A percentile compares a stretch with the other conserved stretches of the same genome.
Conservation (phyloP, 2,797 vertebrate species). For the Anas acuta region DNA sequence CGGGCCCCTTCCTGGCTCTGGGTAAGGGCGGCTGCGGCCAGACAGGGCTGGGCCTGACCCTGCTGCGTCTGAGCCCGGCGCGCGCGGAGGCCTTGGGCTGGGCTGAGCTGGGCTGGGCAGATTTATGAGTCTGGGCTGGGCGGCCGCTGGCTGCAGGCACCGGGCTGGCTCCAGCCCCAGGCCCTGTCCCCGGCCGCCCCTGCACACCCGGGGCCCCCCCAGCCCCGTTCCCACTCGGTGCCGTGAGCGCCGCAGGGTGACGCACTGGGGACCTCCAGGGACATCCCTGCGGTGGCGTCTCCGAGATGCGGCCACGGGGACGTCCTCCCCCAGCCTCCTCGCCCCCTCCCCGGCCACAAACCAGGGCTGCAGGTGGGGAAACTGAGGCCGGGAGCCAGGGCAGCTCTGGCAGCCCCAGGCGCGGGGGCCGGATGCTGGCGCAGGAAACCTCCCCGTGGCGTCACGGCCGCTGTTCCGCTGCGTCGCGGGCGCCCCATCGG, state of each 20-base stretch:
- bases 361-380: neutral
- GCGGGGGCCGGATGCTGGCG: neutral
- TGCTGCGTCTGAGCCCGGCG: neutral
- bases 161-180: neutral
- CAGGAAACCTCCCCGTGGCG: neutral
- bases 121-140: neutral
- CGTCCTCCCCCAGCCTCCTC: neutral
- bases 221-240: no score
- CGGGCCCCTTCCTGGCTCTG: neutral
- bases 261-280: accelerated
- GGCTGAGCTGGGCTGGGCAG: neutral
- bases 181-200: neutral
- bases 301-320: neutral
- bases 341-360: neutral
- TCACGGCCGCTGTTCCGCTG: neutral
- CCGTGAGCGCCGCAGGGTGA: neutral
- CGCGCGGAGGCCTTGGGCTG: neutral
- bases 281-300: no score
- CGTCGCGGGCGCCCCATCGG: neutral
- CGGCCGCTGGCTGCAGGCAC: neutral
- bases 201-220: neutral
- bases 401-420: accelerated
- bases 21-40: neutral
- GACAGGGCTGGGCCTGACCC: neutral
- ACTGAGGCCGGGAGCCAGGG: neutral